Evolutionary conservation across 2,797 vertebrate species (phyloP), one percentile per base, ranked within the genome.

Genomic region (Takifugu ocellatus): DNA sequence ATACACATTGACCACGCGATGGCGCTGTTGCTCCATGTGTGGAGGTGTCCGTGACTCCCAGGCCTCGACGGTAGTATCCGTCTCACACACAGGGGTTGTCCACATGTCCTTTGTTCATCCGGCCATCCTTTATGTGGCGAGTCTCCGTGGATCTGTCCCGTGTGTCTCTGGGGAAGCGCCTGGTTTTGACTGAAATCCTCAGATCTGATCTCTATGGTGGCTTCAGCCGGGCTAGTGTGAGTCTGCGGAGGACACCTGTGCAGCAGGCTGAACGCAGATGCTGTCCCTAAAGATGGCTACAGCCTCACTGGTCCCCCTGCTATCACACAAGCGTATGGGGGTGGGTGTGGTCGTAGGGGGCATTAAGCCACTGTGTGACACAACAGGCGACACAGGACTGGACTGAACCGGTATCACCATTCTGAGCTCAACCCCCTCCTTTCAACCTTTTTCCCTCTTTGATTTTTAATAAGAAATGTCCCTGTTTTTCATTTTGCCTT

Each of bases 31-130:
- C 56, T 67, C 74, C 55, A 75, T 27, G 33, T 17, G 14, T 14
- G 12, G 49, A 0, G 2, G 3, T 12, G 6, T 5, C 5, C 2
- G 8, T 21, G 52, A 1, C 11, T 42, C 47, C 6, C 58, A 74
- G 81, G 84, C 86, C 50, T 69, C 63, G 60, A 68, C 63, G 54
- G 69, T 68, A 84, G 79, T 75, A 73, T 84, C 82, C 68, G 74
- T 84, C 64, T 78, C 69, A 11, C 57, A 52, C 49, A 72, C 66
- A 15, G 15, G 45, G 54, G 61, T 54, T 33, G 66, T 59, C 75
- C 65, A 60, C 72, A 63, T 78, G 60, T 72, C 54, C 36, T 39
- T 39, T 39, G 36, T 25, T 25, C 24, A 48, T 48, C 25, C 5
- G 5, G 3, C 12, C 25, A 16, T 15, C 48, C 12, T 33, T 7